Evolutionary conservation across 2,888 invertebrate species (phyloP).

Genomic region (Acheta domesticus): DNA sequence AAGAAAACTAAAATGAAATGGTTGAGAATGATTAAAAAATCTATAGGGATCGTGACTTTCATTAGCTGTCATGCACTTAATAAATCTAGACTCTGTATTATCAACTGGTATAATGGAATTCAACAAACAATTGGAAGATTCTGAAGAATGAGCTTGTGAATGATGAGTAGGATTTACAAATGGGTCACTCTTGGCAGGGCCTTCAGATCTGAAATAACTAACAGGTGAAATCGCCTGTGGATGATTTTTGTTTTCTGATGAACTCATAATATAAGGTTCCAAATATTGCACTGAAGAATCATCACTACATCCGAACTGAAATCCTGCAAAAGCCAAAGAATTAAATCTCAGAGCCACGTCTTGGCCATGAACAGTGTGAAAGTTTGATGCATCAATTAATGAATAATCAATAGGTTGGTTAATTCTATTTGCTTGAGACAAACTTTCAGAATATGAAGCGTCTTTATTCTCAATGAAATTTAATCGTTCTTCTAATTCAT

Average conservation of each 20-base stretch:
- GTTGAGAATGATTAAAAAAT: background rate
- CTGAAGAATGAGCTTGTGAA: background rate
- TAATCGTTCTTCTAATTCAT: constrained; percentile 54
- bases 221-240: background rate
- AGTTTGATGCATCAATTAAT: background rate
- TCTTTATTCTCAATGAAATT: constrained; percentile 51
- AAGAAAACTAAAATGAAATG: constrained; percentile 26
- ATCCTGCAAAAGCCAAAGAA: constrained; percentile 20
- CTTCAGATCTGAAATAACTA: background rate
- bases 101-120: too few species aligned
- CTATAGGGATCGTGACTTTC: too few species aligned
- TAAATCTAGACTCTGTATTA: too few species aligned
- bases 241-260: background rate
- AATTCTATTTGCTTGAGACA: background rate
- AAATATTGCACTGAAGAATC: background rate
- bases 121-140: background rate
- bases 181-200: background rate
- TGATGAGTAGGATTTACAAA: background rate
- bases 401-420: constrained; percentile 26
- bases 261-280: background rate
- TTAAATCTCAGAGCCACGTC: constrained; percentile 22
- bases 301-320: constrained; percentile 22
- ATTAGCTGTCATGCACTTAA: too few species aligned
- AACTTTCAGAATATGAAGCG: constrained; percentile 40
- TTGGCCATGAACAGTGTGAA: background rate